Conservation (phyloP, 1,140 invertebrate species). For the Coptotermes formosanus region DNA sequence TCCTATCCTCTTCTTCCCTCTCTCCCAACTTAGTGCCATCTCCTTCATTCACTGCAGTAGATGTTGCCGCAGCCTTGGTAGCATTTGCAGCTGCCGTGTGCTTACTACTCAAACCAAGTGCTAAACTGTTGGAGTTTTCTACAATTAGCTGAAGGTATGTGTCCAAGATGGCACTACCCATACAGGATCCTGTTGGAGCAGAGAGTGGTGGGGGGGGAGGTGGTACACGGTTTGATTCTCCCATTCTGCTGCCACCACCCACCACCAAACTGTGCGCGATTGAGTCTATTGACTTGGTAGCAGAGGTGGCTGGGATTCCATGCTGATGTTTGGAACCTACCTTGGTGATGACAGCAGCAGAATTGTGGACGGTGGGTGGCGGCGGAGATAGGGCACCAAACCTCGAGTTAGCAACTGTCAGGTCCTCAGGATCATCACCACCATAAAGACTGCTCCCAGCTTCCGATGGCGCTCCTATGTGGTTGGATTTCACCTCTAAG, state of each 20-base stretch:
- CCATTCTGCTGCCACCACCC: constrained; percentile 21
- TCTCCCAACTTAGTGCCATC: constrained; percentile 14
- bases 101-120: constrained; percentile 39
- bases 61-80: constrained; percentile 32
- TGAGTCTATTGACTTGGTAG: constrained; percentile 62
- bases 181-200: constrained; percentile 42
- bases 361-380: constrained; percentile 47
- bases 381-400: constrained; percentile 37
- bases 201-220: constrained; percentile 33
- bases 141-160: constrained; percentile 83
- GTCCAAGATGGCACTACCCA: constrained; percentile 75
- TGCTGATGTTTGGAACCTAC: constrained; percentile 33
- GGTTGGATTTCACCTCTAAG: constrained; percentile 57
- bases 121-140: constrained; percentile 67
- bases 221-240: constrained; percentile 16
- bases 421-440: constrained; percentile 77
- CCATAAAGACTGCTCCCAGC: constrained; percentile 67
- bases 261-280: constrained; percentile 47
- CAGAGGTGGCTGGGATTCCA: constrained; percentile 45
- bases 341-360: constrained; percentile 47
- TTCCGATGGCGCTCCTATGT: constrained; percentile 57
- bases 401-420: constrained; percentile 57
- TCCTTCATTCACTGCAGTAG: background rate
- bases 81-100: constrained; percentile 35
- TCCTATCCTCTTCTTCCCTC: background rate